Conservation (phyloP, 1,140 invertebrate species). For the Drosophila sturtevanti region DNA sequence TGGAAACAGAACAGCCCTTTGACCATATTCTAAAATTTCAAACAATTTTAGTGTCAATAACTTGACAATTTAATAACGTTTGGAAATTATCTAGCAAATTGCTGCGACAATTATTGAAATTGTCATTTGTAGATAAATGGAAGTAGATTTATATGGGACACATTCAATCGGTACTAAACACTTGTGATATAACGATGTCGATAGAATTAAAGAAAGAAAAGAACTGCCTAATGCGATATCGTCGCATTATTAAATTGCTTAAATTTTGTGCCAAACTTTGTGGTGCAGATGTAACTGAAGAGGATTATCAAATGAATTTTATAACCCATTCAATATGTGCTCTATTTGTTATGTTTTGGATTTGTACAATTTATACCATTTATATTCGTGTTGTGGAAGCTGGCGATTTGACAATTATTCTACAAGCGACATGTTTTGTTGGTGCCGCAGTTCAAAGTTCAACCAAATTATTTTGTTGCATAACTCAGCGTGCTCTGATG, state of each 20-base stretch:
- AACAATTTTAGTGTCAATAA: not conserved
- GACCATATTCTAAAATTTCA: not conserved
- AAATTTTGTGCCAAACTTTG: conserved; percentile 11
- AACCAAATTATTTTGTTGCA: conserved; percentile 14
- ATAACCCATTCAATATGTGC: conserved; percentile 8
- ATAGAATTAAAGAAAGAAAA: not conserved
- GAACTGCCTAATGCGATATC: conserved; percentile 12
- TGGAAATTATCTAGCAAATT: too few species aligned
- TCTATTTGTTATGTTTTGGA: not conserved
- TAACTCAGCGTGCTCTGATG: not conserved
- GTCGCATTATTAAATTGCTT: conserved; percentile 20
- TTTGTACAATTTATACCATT: conserved; percentile 23
- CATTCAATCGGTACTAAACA: not conserved
- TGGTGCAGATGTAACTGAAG: conserved; percentile 20
- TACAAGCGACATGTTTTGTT: conserved; percentile 21
- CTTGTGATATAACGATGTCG: not conserved
- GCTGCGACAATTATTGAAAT: not conserved
- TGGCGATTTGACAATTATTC: conserved; percentile 13
- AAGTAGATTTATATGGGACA: too few species aligned
- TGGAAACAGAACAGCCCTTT: too few species aligned
- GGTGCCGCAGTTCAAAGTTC: not conserved
- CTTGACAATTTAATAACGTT: conserved; percentile 1
- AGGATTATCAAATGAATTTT: conserved; percentile 5
- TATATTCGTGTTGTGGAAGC: conserved; percentile 1
- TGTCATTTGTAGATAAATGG: conserved; percentile 11